Evolutionary conservation across 2,797 vertebrate genomes (phyloP).

Genomic region (Acomys russatus): DNA sequence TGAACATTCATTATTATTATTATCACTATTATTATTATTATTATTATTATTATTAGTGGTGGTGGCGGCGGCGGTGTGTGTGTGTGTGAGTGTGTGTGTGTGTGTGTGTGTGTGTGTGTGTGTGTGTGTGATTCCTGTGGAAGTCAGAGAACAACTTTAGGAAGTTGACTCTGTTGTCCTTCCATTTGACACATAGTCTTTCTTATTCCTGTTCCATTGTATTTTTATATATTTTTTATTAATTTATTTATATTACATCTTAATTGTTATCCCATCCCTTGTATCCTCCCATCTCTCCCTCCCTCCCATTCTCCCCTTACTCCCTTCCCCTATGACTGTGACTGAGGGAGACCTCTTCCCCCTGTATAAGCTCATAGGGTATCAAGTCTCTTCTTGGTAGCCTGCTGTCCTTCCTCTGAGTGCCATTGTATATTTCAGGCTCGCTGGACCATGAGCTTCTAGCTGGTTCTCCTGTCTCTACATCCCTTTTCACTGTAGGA

Average conservation of each 20-base stretch:
- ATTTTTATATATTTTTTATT: too few relatives aligned
- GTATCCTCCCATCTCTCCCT: too few relatives aligned
- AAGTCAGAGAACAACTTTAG: neutral
- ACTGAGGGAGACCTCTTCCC: too few relatives aligned
- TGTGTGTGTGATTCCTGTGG: neutral
- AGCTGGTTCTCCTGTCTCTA: neutral
- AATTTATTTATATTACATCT: too few relatives aligned
- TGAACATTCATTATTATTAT: neutral
- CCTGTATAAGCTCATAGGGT: too few relatives aligned
- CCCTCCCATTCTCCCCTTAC: too few relatives aligned
- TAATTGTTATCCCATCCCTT: too few relatives aligned
- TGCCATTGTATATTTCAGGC: neutral
- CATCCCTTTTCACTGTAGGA: neutral
- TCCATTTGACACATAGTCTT: neutral
- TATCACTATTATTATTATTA: neutral
- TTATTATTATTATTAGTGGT: neutral
- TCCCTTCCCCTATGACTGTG: too few relatives aligned
- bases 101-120: neutral
- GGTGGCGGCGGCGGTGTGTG: too few relatives aligned
- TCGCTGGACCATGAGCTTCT: neutral
- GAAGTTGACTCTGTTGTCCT: neutral
- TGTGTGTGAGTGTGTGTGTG: neutral
- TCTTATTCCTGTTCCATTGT: neutral
- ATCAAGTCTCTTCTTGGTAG: too few relatives aligned
- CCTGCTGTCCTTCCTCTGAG: too few relatives aligned